A percentile compares a stretch with the other conserved stretches of the same genome.
Evolutionary conservation across 1,140 invertebrate genomes (phyloP).

Genomic region (Heterodera schachtii): DNA sequence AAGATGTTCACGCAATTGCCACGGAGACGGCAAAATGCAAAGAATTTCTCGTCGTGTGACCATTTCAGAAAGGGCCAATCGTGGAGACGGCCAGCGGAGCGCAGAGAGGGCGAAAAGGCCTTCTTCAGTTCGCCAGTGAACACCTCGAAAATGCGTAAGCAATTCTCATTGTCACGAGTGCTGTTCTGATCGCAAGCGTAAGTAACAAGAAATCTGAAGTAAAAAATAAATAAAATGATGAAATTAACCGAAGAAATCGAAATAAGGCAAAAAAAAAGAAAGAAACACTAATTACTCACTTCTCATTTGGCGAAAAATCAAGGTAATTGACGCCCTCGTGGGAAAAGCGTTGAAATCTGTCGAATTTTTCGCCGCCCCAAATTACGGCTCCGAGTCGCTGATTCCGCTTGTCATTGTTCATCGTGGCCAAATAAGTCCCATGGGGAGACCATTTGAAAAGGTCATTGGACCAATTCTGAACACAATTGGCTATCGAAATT

Average conservation of each 20-base stretch:
- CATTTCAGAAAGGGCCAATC: constrained; percentile 71
- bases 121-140: constrained; percentile 64
- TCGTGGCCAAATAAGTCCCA: constrained; percentile 92
- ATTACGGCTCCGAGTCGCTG: constrained; percentile 90
- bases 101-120: constrained; percentile 51
- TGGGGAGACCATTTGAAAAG: constrained; percentile 94
- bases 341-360: constrained; percentile 85
- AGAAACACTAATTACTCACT: constrained; percentile 67
- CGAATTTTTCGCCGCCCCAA: constrained; percentile 92
- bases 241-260: too few relatives aligned
- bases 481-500: constrained; percentile 28
- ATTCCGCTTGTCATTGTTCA: constrained; percentile 66
- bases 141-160: constrained; percentile 62
- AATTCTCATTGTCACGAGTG: constrained; percentile 46
- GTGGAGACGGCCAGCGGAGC: constrained; percentile 41
- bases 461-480: constrained; percentile 87
- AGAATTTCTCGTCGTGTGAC: constrained; percentile 94
- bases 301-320: constrained; percentile 96
- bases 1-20: constrained; percentile 83
- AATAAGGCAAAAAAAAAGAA: too few relatives aligned
- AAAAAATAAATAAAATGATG: constrained; percentile 24
- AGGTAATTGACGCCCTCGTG: constrained; percentile 90
- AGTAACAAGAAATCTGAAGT: constrained; percentile 60
- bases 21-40: constrained; percentile 70
- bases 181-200: constrained; percentile 49